These are phyloP conservation scores for Nibea coibor DNA, from an alignment of 2,113 vertebrate species.

Conservation along the genomic window DNA sequence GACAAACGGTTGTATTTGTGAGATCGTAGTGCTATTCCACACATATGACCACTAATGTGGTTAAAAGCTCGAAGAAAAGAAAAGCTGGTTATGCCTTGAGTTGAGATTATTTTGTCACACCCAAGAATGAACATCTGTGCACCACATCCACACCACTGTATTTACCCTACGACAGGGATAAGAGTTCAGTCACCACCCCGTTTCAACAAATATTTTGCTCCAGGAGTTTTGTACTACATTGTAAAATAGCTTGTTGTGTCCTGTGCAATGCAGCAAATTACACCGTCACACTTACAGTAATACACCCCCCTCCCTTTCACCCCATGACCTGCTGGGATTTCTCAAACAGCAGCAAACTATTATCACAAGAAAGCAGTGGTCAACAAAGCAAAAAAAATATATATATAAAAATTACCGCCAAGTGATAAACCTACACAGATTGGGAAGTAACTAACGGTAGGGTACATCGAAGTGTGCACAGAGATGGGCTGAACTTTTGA, in stretches of 20 bases:
- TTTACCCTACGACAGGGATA: not conserved
- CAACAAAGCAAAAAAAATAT: not conserved
- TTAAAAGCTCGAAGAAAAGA: not conserved
- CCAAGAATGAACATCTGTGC: not conserved
- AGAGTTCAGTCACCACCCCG: not conserved
- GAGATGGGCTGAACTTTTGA: conserved; percentile 32
- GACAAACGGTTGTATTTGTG: too few relatives aligned
- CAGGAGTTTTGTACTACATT: not conserved
- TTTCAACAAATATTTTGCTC: not conserved
- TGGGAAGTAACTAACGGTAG: conserved; percentile 26
- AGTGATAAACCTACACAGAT: not conserved
- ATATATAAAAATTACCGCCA: conserved; percentile 11
- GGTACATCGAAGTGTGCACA: not conserved
- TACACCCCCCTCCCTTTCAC: not conserved
- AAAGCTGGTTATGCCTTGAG: not conserved
- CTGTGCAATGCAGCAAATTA: not conserved
- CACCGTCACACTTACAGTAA: not conserved
- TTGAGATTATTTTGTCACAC: not conserved
- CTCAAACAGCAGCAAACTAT: not conserved
- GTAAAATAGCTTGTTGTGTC: not conserved
- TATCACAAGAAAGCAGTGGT: conserved; percentile 1
- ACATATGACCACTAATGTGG: not conserved
- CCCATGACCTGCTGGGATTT: not conserved
- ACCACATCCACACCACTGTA: not conserved
- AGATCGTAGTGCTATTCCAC: not conserved